These are phyloP conservation scores for Vespertilio murinus DNA, from an alignment of 2,797 vertebrate genomes.

Conservation along the genomic window DNA sequence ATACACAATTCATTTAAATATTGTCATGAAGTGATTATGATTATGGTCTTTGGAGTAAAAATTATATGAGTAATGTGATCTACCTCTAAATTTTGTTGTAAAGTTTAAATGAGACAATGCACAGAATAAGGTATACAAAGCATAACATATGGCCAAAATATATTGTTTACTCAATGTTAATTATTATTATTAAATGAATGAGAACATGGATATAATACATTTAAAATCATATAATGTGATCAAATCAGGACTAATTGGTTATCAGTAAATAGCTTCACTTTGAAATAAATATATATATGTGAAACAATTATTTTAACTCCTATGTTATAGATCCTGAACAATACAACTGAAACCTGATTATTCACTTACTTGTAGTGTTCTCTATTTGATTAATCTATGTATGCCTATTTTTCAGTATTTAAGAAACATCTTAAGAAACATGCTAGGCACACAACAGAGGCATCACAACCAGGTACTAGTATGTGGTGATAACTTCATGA, in stretches of 20 bases:
- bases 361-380: background rate
- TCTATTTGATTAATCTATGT: background rate
- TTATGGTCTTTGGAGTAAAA: background rate
- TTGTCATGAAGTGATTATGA: background rate
- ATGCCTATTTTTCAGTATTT: background rate
- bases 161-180: background rate
- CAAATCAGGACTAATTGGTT: background rate
- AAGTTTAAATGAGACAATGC: background rate
- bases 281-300: background rate
- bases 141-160: background rate
- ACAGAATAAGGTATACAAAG: background rate
- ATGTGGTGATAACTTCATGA: background rate
- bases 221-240: background rate
- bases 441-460: background rate
- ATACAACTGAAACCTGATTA: background rate
- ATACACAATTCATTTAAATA: background rate
- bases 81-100: background rate
- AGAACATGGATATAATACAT: background rate
- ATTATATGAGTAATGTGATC: background rate
- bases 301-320: background rate
- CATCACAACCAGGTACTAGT: background rate
- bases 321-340: background rate
- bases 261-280: background rate
- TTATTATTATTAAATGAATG: background rate
- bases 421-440: background rate